phyloP scores from a whole-genome alignment of 2,888 invertebrate genomes.

The Nomada goodeniana region DNA sequence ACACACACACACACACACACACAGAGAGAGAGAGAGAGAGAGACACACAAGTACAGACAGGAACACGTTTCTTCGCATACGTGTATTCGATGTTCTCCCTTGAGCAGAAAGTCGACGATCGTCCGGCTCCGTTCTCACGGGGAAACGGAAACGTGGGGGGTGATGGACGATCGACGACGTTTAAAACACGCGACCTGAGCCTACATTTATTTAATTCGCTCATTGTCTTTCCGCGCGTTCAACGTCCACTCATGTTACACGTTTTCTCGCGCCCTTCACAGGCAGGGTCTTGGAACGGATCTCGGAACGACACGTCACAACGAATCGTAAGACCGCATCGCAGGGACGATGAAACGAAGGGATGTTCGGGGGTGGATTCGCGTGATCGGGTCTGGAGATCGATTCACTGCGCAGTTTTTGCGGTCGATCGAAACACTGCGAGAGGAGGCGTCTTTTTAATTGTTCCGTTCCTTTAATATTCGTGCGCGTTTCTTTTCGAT shows the following conservation, averaged over 20 bases:
- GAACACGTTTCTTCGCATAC: conserved; percentile 52
- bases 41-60: background rate
- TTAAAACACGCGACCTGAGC: conserved; percentile 68
- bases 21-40: no score
- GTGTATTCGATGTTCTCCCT: conserved; percentile 76
- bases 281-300: conserved; percentile 43
- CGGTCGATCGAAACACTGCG: no score
- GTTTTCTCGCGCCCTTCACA: conserved; percentile 11
- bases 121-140: background rate
- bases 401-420: background rate
- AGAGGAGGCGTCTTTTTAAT: background rate
- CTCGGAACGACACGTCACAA: conserved; percentile 18
- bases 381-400: background rate
- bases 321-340: conserved; percentile 5
- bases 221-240: conserved; percentile 49
- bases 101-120: conserved; percentile 43
- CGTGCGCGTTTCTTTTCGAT: no score
- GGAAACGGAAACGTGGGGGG: background rate
- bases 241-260: conserved; percentile 20
- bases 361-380: background rate
- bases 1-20: background rate
- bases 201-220: conserved; percentile 73
- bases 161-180: conserved; percentile 9
- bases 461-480: background rate
- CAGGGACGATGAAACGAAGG: background rate